These are phyloP conservation scores for Polylopha cassiicola DNA, from an alignment of 2,888 invertebrate genomes.

Conservation along the genomic window DNA sequence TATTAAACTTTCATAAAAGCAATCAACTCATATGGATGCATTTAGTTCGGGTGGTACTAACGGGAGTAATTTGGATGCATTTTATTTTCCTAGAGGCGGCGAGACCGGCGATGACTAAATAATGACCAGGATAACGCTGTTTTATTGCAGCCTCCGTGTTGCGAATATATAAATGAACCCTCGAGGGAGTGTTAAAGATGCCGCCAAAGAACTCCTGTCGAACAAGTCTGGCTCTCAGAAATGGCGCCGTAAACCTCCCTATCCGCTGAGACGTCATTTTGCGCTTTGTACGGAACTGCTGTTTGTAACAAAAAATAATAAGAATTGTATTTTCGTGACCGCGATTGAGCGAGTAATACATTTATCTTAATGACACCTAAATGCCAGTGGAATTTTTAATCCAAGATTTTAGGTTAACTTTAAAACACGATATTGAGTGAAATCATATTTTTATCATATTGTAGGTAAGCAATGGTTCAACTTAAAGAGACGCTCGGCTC, in stretches of 20 bases:
- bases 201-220: constrained; percentile 71
- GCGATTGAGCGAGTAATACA: background rate
- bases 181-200: constrained; percentile 74
- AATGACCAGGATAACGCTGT: constrained; percentile 76
- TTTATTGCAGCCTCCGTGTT: constrained; percentile 74
- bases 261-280: constrained; percentile 67
- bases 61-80: constrained; percentile 61
- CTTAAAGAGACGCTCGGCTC: too few species aligned
- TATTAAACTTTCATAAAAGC: constrained; percentile 7
- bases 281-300: constrained; percentile 52
- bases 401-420: too few species aligned
- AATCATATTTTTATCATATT: too few species aligned
- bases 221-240: constrained; percentile 69
- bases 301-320: constrained; percentile 53
- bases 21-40: constrained; percentile 12
- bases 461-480: too few species aligned
- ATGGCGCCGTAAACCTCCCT: constrained; percentile 70
- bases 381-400: too few species aligned
- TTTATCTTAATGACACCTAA: background rate
- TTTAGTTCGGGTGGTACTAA: constrained; percentile 13
- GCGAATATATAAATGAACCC: constrained; percentile 76
- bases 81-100: constrained; percentile 56
- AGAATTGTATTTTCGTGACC: constrained; percentile 37
- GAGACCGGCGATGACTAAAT: constrained; percentile 73
- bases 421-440: too few species aligned